Percentiles rank a stretch among this genome's conserved stretches.
These are phyloP conservation scores for Chunga burmeisteri DNA, from an alignment of 2,113 vertebrate genomes.

Conservation along the genomic window DNA sequence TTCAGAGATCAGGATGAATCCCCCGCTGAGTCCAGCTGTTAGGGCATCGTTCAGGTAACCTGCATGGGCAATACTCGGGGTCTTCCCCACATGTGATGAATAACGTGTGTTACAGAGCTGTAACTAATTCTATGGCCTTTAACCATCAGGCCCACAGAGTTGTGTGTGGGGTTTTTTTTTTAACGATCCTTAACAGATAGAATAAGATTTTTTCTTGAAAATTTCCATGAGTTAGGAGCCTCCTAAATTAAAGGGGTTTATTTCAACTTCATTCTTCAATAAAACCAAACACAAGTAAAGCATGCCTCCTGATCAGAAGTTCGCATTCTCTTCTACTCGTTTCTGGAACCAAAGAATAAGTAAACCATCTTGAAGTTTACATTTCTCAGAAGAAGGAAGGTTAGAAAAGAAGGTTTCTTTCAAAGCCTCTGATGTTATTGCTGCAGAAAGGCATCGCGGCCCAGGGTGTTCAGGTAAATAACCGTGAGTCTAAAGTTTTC, in stretches of 20 bases:
- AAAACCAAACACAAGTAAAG: neutral
- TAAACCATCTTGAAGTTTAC: neutral
- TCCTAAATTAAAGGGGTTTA: neutral
- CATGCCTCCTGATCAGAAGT: neutral
- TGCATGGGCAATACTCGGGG: neutral
- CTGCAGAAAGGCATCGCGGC: neutral
- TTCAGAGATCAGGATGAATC: neutral
- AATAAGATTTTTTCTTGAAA: neutral
- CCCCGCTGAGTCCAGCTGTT: neutral
- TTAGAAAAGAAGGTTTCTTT: neutral
- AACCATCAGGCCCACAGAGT: neutral
- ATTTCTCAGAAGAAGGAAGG: neutral
- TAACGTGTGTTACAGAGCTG: fast-evolving
- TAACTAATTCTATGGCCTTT: neutral
- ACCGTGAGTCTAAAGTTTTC: neutral
- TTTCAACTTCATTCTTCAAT: neutral
- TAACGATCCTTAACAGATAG: neutral
- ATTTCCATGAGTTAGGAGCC: neutral
- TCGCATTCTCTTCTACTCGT: neutral
- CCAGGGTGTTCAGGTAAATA: neutral
- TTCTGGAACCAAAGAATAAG: neutral
- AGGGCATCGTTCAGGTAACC: neutral
- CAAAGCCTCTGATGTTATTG: neutral
- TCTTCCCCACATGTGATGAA: neutral
- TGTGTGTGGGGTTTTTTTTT: neutral